A percentile compares a stretch with the other conserved stretches of the same genome.
Evolutionary conservation across 2,888 invertebrate species (phyloP).

Genomic region (Ametastegia equiseti): DNA sequence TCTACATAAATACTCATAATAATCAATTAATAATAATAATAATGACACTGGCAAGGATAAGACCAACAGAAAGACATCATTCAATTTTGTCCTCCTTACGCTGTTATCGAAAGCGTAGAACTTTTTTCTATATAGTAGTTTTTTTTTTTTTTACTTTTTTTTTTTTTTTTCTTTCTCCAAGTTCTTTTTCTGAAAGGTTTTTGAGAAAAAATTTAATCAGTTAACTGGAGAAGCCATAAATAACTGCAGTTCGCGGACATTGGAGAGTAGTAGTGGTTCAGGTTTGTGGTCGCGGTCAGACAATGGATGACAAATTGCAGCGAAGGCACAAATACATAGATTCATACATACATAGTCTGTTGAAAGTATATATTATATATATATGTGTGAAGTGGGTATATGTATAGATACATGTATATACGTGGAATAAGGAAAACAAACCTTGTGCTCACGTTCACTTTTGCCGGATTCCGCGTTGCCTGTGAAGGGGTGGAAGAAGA

Average conservation of each 20-base stretch:
- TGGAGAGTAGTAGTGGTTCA: slow-evolving; percentile 48
- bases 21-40: not conserved
- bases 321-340: not conserved
- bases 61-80: not conserved
- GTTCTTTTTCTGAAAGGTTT: not conserved
- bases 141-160: not conserved
- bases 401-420: not conserved
- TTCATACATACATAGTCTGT: no score
- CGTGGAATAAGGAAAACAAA: slow-evolving; percentile 68
- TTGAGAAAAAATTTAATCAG: slow-evolving; percentile 68
- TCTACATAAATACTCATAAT: no score
- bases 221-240: slow-evolving; percentile 66
- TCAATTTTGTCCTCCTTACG: not conserved
- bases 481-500: slow-evolving; percentile 60
- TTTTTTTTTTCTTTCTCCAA: not conserved
- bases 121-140: no score
- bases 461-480: not conserved
- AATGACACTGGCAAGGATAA: not conserved
- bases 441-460: slow-evolving; percentile 44
- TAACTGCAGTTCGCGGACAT: slow-evolving; percentile 68
- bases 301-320: slow-evolving; percentile 73
- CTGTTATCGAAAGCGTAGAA: no score
- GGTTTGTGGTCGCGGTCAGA: slow-evolving; percentile 58
- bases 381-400: not conserved
- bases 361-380: no score